Conservation (phyloP, 2,888 invertebrate genomes). For the Acleris laterana region DNA sequence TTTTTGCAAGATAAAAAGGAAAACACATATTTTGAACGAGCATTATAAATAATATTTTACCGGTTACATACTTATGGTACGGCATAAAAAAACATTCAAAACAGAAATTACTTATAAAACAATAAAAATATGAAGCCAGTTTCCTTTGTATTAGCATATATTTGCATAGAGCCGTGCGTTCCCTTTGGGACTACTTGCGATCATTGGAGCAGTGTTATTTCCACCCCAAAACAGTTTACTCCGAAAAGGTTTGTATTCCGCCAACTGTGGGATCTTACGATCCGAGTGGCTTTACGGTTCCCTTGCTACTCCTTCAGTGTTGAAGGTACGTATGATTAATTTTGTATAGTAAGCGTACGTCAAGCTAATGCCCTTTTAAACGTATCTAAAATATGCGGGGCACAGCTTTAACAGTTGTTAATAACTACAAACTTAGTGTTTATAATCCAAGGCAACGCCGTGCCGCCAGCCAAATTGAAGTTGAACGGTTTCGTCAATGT, state of each 20-base stretch:
- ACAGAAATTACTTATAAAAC: constrained; percentile 17
- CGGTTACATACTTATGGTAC: no score
- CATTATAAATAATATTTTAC: no score
- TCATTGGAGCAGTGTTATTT: constrained; percentile 27
- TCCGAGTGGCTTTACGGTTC: constrained; percentile 9
- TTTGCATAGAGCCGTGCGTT: constrained; percentile 27
- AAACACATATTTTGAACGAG: no score
- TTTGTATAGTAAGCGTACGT: no score
- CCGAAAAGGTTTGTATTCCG: constrained; percentile 24
- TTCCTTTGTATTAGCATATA: constrained; percentile 18
- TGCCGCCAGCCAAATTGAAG: no score
- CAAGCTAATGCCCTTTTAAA: no score
- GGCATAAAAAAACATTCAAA: neutral
- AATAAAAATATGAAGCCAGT: constrained; percentile 17
- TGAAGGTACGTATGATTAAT: neutral
- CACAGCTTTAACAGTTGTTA: no score
- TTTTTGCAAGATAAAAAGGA: no score
- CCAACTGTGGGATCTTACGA: constrained; percentile 15
- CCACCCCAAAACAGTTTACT: constrained; percentile 30
- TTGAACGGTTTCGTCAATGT: no score
- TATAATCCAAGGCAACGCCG: no score
- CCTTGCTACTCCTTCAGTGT: constrained; percentile 2
- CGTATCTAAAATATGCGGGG: no score
- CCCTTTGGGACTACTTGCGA: constrained; percentile 22
- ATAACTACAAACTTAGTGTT: no score